Base-by-base conservation (phyloP, 2,888 invertebrate genomes). In the Dasypolia templi region DNA sequence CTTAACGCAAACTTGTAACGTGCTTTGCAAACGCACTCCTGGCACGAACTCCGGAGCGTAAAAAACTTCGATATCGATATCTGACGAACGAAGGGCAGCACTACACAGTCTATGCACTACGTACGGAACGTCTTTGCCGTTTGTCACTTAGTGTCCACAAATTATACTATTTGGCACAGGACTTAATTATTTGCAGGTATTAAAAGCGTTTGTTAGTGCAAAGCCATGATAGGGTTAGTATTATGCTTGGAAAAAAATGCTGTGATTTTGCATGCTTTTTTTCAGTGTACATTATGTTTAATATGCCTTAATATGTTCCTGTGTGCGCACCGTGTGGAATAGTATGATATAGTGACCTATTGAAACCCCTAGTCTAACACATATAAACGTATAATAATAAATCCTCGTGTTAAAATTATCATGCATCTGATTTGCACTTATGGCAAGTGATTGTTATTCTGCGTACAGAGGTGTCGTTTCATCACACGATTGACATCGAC, bases 11-110 rank as follows among this genome's bases (percentile, higher is more conserved):
- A 94, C 91, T 93, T 93, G 95, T 92, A 91, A 92, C 92, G 96
- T 94, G 96, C 96, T 96, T 97, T 99, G 99, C 98, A 99, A 99
- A 99, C 98, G 98, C 99, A 98, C 98, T 97, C 98, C 99, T 99
- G 99, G 98, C 98, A 99, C 99, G 98, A 97, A 98, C 98, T 98
- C 98, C 98, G 97, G 97, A 96, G 97, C 97, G 96, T 91, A 95
- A 90, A 76, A 85, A 90, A 92, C 93, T 90, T 91, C 92, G 93
- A 93, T 92, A 94, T 92, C 91, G 91, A 92, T 91, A 86, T 75
- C 89, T 84, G 84, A 90, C 81, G 81, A 80, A 80, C 81, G 80
- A 86, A 89, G 89, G 91, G 91, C 93, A 90, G 92, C 95, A 95
- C 95, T 94, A 93, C 71, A 92, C 86, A 85, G 94, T 95, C 91